Evolutionary conservation across 2,797 vertebrate species (phyloP).

Genomic region (Picus viridis): DNA sequence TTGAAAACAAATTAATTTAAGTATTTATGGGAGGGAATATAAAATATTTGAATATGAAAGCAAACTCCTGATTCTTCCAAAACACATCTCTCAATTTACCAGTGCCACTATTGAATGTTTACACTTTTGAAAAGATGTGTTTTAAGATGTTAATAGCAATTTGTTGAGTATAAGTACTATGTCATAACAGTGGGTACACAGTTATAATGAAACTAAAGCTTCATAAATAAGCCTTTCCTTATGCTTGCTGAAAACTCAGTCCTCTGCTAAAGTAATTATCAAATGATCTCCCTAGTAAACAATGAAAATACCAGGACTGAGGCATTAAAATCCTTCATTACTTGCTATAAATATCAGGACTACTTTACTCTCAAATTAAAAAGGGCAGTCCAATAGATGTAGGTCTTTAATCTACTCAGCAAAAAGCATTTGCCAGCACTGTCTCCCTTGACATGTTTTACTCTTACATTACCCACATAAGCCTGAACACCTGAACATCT

Average conservation of each 20-base stretch:
- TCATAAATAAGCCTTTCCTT: neutral
- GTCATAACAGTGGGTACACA: neutral
- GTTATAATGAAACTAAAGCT: neutral
- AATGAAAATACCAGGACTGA: neutral
- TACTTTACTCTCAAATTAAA: neutral
- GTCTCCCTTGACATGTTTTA: neutral
- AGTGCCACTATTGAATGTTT: neutral
- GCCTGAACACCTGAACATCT: neutral
- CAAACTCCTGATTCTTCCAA: neutral
- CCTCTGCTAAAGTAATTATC: neutral
- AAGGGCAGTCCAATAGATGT: too few relatives aligned
- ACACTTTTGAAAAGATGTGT: neutral
- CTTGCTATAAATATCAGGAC: neutral
- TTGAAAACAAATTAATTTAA: neutral
- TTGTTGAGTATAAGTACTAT: neutral
- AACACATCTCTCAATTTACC: neutral
- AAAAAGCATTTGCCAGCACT: neutral
- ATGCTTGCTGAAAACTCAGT: neutral
- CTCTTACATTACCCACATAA: neutral
- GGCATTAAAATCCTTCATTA: neutral
- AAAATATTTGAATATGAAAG: neutral
- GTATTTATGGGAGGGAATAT: neutral
- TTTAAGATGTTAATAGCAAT: neutral
- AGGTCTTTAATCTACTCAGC: neutral
- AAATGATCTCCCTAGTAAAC: neutral